Percentiles rank a stretch among this genome's conserved stretches.
Evolutionary conservation across 2,113 vertebrate species (phyloP).

Genomic region (Scolopax mira): DNA sequence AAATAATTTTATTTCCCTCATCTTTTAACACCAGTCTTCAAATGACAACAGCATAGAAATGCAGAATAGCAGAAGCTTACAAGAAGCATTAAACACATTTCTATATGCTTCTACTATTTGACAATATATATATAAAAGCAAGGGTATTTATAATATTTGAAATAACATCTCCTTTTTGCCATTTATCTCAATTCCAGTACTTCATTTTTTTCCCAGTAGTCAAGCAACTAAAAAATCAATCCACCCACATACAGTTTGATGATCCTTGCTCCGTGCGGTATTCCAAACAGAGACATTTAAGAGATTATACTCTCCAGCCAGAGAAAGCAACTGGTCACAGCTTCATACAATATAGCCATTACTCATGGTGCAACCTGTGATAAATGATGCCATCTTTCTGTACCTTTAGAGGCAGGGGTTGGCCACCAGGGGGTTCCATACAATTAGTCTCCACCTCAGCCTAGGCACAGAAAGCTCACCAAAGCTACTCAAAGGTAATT

Average conservation of each 20-base stretch:
- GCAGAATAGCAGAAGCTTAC: neutral
- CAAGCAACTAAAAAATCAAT: neutral
- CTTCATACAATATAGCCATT: neutral
- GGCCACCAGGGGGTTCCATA: neutral
- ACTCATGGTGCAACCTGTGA: neutral
- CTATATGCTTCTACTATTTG: neutral
- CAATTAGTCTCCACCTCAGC: neutral
- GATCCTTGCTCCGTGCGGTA: rapidly evolving
- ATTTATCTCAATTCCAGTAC: neutral
- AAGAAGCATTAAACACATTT: neutral
- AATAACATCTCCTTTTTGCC: neutral
- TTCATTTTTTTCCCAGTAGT: neutral
- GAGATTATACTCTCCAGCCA: neutral
- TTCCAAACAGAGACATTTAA: neutral
- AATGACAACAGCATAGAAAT: neutral
- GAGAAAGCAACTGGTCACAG: neutral
- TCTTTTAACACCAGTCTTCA: neutral
- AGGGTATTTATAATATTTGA: neutral
- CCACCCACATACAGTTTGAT: neutral
- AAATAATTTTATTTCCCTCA: neutral
- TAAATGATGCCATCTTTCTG: neutral
- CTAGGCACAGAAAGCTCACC: neutral
- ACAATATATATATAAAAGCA: neutral
- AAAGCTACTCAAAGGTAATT: neutral
- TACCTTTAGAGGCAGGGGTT: neutral